phyloP scores from a whole-genome alignment of 1,140 invertebrate genomes.

The Drosophila sproati region DNA sequence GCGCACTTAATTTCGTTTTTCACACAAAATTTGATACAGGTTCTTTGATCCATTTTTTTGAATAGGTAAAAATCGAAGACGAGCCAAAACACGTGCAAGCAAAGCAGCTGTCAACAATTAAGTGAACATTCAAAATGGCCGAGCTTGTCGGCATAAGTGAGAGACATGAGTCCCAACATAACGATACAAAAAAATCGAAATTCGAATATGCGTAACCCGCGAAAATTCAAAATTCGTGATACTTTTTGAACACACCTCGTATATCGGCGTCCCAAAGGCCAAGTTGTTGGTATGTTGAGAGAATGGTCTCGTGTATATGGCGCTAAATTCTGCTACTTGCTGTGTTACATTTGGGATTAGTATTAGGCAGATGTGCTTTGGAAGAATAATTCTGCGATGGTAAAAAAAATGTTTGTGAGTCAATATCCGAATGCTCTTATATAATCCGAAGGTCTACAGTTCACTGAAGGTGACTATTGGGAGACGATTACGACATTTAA shows the following conservation, averaged over 20 bases:
- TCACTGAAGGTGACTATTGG: not conserved
- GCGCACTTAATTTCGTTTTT: constrained; percentile 36
- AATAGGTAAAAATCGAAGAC: constrained; percentile 26
- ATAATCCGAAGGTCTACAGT: constrained; percentile 12
- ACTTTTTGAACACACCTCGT: no score
- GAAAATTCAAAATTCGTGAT: no score
- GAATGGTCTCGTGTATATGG: no score
- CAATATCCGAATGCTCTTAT: constrained; percentile 6
- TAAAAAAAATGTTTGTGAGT: not conserved
- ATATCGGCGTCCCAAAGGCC: no score
- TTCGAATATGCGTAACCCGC: no score
- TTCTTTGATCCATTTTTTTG: constrained; percentile 36
- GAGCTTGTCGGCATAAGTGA: constrained; percentile 6
- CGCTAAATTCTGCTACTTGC: no score
- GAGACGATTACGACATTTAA: constrained; percentile 23
- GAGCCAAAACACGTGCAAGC: constrained; percentile 14
- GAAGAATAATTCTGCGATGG: no score
- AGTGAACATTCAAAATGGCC: not conserved
- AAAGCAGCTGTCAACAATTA: not conserved
- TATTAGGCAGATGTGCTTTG: no score
- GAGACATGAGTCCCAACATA: constrained; percentile 5
- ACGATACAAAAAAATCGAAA: constrained; percentile 8
- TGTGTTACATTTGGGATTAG: no score
- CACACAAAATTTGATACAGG: constrained; percentile 32
- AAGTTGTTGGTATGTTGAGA: no score